Evolutionary conservation across 1,140 invertebrate genomes (phyloP), one percentile per base, ranked within the genome.

Genomic region (Procambarus virginalis): DNA sequence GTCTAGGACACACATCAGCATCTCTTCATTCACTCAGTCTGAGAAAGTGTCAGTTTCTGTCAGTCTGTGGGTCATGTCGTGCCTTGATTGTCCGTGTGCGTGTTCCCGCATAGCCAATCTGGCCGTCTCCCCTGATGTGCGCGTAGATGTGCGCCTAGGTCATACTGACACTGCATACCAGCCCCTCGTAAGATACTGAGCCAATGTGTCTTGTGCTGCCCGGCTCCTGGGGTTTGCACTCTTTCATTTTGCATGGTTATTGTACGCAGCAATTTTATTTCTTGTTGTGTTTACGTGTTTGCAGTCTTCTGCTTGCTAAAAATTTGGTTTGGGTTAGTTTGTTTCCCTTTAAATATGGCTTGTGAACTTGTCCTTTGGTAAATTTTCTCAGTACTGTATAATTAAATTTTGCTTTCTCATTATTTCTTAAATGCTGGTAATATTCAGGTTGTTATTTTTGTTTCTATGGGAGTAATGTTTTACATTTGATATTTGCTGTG

Each of bases 31-130:
- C 75, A 76, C 70, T 45, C 45, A 45, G 48, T 77, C 51, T 85
- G 34, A 75, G 84, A 85, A 85, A 85, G 73, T 78, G 73, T 85
- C 84, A 75, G 55, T 79, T 60, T 79, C 77, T 80, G 58, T 51
- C 46, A 49, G 60, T 80, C 58, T 87, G 86, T 81, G 86, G 58
- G 78, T 87, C 77, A 87, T 87, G 86, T 87, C 86, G 58, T 87
- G 86, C 78, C 60, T 87, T 80, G 86, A 87, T n/a, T 87, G 86
- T 81, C 86, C 86, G 64, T 87, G 86, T 87, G 86, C 78, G 73
- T 87, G 86, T 80, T 87, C 86, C 86, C 86, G 86, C 76, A 79
- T 86, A 68, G 85, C 85, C 85, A 86, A 75, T 86, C 85, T 86
- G 75, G 85, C 85, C 34, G 77, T 86, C 51, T 86, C 85, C 85